phyloP scores from a whole-genome alignment of 2,797 vertebrate species.

The Cynopterus sphinx region DNA sequence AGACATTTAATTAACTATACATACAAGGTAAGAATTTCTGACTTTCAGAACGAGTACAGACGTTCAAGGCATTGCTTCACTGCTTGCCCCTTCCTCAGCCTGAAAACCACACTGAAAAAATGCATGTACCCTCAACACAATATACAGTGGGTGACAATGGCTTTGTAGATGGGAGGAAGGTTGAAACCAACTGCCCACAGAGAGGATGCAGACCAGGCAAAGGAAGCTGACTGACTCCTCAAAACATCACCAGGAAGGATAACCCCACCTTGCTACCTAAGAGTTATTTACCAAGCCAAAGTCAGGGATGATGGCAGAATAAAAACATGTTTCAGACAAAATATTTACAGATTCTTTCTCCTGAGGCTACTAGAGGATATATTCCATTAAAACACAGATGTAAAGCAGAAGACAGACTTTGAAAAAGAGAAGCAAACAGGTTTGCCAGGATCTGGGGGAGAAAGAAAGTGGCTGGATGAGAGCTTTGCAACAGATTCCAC shows the following conservation, averaged over 20 bases:
- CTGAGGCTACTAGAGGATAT: not conserved
- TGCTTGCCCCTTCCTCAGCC: not conserved
- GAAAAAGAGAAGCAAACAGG: not conserved
- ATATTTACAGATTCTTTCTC: slow-evolving; percentile 12
- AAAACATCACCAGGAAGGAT: not conserved
- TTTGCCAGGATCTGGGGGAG: not conserved
- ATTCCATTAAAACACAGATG: not conserved
- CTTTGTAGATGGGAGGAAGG: not conserved
- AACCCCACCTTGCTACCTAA: not conserved
- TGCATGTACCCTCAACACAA: not conserved
- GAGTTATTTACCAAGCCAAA: not conserved
- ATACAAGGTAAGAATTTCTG: not conserved
- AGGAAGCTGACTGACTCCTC: not conserved
- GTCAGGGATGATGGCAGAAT: not conserved
- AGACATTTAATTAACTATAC: not conserved
- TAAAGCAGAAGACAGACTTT: not conserved
- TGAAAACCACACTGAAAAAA: not conserved
- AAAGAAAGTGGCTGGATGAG: not conserved
- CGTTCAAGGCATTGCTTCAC: not conserved
- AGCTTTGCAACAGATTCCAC: not conserved
- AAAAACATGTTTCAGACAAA: not conserved
- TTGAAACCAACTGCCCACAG: not conserved
- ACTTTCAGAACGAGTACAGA: not conserved
- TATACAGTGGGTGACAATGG: not conserved
- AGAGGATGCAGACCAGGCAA: not conserved